Percentiles rank a stretch among this genome's conserved stretches.
phyloP scores from a whole-genome alignment of 2,113 vertebrate genomes.

The Grallaria varia region DNA sequence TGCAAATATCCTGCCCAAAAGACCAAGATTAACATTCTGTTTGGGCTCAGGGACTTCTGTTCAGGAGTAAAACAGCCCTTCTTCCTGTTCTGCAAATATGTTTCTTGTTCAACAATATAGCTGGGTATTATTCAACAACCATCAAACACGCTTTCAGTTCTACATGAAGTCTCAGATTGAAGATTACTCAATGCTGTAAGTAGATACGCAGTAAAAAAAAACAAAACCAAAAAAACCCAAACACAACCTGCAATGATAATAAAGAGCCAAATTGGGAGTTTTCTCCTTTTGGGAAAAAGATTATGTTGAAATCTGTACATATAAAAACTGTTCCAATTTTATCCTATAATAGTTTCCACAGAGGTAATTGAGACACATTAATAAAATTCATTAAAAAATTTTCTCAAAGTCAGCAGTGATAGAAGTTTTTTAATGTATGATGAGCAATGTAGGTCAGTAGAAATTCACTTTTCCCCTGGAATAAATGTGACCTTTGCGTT shows the following conservation, averaged over 20 bases:
- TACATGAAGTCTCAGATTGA: not conserved
- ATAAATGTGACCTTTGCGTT: not conserved
- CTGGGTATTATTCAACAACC: not conserved
- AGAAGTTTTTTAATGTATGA: not conserved
- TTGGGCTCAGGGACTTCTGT: not conserved
- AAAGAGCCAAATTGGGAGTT: not conserved
- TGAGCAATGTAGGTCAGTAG: not conserved
- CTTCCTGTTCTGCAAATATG: not conserved
- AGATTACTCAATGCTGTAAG: not conserved
- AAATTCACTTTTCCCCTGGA: not conserved
- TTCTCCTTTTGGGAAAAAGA: not conserved
- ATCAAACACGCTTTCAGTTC: not conserved
- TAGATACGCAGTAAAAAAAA: not conserved
- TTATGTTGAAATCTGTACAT: not conserved
- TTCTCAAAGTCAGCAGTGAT: not conserved
- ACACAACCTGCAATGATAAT: not conserved
- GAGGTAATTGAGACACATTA: not conserved
- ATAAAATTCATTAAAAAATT: not conserved
- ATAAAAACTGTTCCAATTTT: not conserved
- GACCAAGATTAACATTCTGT: not conserved
- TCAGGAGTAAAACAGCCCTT: not conserved
- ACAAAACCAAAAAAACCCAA: too few species aligned
- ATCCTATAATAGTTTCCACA: not conserved
- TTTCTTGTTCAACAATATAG: accelerated
- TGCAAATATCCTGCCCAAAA: not conserved